Evolutionary conservation across 2,888 invertebrate species (phyloP).

Genomic region (Apotomis turbidana): DNA sequence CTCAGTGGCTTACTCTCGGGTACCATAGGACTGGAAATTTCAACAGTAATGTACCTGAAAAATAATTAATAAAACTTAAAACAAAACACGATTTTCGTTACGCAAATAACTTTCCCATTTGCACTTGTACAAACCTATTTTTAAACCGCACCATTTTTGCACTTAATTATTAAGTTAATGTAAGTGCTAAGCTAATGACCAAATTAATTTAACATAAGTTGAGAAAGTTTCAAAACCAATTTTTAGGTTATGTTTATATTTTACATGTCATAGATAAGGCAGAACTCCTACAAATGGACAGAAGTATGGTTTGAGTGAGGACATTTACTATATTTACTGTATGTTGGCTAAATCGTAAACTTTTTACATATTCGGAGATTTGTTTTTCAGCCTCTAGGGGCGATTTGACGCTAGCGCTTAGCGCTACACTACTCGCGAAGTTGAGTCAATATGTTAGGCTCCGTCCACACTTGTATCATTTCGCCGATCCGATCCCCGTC

Average conservation of each 20-base stretch:
- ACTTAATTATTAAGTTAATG: neutral
- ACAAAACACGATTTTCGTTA: neutral
- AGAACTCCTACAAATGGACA: too few relatives aligned
- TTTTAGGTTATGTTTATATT: conserved; percentile 21
- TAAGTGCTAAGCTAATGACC: neutral
- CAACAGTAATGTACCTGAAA: conserved; percentile 87
- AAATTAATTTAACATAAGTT: neutral
- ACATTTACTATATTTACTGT: too few relatives aligned
- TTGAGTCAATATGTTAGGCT: too few relatives aligned
- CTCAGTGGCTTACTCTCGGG: conserved; percentile 75
- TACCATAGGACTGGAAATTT: conserved; percentile 82
- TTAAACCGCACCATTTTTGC: conserved; percentile 85
- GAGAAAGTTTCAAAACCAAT: neutral
- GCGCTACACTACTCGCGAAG: too few relatives aligned
- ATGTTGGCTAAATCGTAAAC: too few relatives aligned
- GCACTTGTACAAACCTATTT: conserved; percentile 78
- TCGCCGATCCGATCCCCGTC: too few relatives aligned
- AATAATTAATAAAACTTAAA: conserved; percentile 19
- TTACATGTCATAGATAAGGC: too few relatives aligned
- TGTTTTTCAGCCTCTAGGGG: too few relatives aligned
- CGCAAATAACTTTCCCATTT: neutral
- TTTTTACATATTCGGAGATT: too few relatives aligned
- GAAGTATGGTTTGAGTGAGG: too few relatives aligned
- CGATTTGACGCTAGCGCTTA: too few relatives aligned
- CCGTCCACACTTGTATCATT: too few relatives aligned